Base-by-base conservation (phyloP, 1,140 invertebrate species). In the Oryctes rhinoceros region DNA sequence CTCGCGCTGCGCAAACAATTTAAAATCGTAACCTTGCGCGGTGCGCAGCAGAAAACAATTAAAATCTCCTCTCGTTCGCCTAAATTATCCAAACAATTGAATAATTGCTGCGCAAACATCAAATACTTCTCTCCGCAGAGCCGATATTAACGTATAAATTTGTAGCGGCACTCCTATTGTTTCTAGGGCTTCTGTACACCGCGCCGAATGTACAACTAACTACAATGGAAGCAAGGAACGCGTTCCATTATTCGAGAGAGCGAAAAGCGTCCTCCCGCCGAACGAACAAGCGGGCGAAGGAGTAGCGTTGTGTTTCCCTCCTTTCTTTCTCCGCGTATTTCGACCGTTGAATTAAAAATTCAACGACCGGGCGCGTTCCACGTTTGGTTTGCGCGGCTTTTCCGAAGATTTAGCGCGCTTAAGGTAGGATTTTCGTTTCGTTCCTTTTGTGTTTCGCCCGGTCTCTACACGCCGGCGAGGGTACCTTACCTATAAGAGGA, bases 331-430 rank as follows among this genome's bases (percentile, higher is more conserved):
- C 65, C 18, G 20, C 24, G 20, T 37, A 13, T 24, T 59, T 18
- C 53, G 53, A 59, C 65, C 18, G 65, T 71, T 37, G 65, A 71
- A 71, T 71, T 71, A 71, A 71, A 71, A 71, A 71, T 71, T 71
- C 65, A 71, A 71, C 65, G 20, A 37, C 65, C 24, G 65, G 10
- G 65, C 24, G 65, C 24, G 39, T 71, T 71, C 24, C 24, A 71
- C 65, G 65, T 71, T 71, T 71, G 65, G 24, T 71, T 71, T 71
- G 35, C 65, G 35, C 65, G 65, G 24, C 35, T 37, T 37, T 71
- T 35, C 65, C 65, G 65, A 71, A 71, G 65, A 71, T 71, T 71
- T 71, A 71, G 65, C 65, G 20, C 65, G 18, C 65, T 37, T 71
- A 71, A 71, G 65, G 35, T 71, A 24, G 65, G 24, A 71, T 71